phyloP scores from a whole-genome alignment of 2,888 invertebrate genomes.

The Eubasilissa splendida region DNA sequence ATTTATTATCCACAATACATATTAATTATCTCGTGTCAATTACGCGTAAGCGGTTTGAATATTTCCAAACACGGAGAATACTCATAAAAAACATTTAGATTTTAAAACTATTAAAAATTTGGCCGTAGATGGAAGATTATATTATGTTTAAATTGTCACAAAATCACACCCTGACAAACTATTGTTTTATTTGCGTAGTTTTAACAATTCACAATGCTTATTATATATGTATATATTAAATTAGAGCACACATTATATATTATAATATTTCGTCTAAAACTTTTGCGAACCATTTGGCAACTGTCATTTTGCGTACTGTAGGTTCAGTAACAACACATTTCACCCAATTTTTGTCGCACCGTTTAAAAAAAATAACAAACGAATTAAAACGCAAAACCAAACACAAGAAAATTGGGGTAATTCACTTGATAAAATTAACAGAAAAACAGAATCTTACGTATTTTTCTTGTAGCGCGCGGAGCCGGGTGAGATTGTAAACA shows the following conservation, averaged over 20 bases:
- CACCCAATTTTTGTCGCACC: no score
- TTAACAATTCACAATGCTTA: neutral
- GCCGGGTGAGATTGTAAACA: slow-evolving; percentile 43
- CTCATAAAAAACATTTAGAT: neutral
- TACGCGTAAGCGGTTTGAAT: neutral
- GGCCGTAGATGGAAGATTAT: slow-evolving; percentile 17
- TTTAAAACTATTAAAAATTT: slow-evolving; percentile 19
- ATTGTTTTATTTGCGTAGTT: neutral
- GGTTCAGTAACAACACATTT: no score
- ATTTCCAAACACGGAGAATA: neutral
- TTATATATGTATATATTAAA: no score
- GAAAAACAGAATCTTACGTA: slow-evolving; percentile 20
- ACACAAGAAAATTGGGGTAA: slow-evolving; percentile 5
- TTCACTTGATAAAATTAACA: slow-evolving; percentile 18
- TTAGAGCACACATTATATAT: no score
- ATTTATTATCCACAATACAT: neutral
- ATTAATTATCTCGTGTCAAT: neutral
- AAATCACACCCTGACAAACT: neutral
- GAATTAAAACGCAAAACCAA: neutral
- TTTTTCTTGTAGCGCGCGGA: neutral
- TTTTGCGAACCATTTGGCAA: no score
- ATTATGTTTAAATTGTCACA: slow-evolving; percentile 18
- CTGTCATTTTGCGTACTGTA: no score
- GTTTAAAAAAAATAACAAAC: neutral
- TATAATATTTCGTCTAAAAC: no score